phyloP scores from a whole-genome alignment of 1,140 invertebrate genomes.

The Bombus cullumanus region DNA sequence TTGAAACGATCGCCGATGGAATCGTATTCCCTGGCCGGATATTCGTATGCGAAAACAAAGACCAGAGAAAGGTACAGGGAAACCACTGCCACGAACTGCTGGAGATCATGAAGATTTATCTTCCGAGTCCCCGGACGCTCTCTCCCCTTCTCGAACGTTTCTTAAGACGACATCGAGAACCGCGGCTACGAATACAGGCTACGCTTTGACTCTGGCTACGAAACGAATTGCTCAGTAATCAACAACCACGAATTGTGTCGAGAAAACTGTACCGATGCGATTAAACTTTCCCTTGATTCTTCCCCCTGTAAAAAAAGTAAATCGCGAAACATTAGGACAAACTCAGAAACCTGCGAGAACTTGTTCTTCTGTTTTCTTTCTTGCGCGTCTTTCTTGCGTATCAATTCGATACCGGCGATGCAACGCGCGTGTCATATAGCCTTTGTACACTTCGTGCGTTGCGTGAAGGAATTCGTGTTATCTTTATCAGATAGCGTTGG shows the following conservation, averaged over 20 bases:
- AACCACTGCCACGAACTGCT: slow-evolving; percentile 36
- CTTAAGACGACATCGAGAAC: background rate
- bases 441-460: background rate
- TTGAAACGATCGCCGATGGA: background rate
- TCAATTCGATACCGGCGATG: too few relatives aligned
- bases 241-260: background rate
- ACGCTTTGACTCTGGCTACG: background rate
- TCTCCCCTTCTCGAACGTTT: background rate
- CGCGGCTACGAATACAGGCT: background rate
- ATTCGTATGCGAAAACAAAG: slow-evolving; percentile 11
- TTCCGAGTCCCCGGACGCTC: slow-evolving; percentile 8
- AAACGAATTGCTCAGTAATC: slow-evolving; percentile 46
- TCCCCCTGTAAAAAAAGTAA: background rate
- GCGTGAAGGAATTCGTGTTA: too few relatives aligned
- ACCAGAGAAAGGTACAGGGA: background rate
- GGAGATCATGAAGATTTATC: slow-evolving; percentile 57
- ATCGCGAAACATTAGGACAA: background rate
- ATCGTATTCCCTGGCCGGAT: background rate
- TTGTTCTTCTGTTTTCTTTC: background rate
- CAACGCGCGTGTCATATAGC: background rate
- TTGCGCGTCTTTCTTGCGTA: fast-evolving
- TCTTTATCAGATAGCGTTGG: too few relatives aligned
- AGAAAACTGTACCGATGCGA: background rate
- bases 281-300: background rate
- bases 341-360: background rate